phyloP scores from a whole-genome alignment of 2,113 vertebrate genomes.

The Xiphophorus hellerii region DNA sequence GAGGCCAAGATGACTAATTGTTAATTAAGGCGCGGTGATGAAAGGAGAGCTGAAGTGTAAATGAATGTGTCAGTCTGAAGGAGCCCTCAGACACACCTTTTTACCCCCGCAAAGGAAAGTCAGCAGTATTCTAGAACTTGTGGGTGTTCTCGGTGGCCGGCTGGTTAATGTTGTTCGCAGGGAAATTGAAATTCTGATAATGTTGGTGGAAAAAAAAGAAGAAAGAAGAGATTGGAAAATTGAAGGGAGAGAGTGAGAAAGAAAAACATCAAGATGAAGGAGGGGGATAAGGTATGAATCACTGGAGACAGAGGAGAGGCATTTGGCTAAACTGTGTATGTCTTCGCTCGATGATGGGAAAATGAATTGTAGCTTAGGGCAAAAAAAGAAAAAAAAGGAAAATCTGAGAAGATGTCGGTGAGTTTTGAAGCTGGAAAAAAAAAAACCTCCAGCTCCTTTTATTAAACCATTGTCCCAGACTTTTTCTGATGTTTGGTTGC shows the following conservation, averaged over 20 bases:
- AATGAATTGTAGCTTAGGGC: constrained; percentile 42
- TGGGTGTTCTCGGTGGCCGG: constrained; percentile 42
- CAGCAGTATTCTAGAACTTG: constrained; percentile 62
- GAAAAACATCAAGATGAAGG: neutral
- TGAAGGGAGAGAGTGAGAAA: constrained; percentile 1
- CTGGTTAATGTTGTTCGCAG: constrained; percentile 57
- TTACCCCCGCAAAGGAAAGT: constrained; percentile 49
- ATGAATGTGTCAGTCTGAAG: constrained; percentile 67
- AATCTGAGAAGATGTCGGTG: constrained; percentile 15
- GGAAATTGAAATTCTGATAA: constrained; percentile 51
- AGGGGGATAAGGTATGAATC: constrained; percentile 27
- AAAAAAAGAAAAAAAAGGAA: constrained; percentile 2
- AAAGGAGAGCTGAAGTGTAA: constrained; percentile 69
- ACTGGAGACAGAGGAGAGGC: constrained; percentile 20
- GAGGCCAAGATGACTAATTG: constrained; percentile 64
- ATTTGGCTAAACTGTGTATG: constrained; percentile 21
- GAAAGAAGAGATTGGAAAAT: neutral
- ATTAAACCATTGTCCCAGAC: constrained; percentile 28
- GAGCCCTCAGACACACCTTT: constrained; percentile 59
- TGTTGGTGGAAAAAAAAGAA: constrained; percentile 13
- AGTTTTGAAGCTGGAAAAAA: constrained; percentile 14
- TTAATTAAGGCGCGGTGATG: constrained; percentile 67
- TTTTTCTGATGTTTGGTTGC: constrained; percentile 31
- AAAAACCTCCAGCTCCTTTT: constrained; percentile 28
- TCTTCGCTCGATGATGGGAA: constrained; percentile 8